phyloP scores from a whole-genome alignment of 2,113 vertebrate genomes.

The Hypocryptadius cinnamomeus region DNA sequence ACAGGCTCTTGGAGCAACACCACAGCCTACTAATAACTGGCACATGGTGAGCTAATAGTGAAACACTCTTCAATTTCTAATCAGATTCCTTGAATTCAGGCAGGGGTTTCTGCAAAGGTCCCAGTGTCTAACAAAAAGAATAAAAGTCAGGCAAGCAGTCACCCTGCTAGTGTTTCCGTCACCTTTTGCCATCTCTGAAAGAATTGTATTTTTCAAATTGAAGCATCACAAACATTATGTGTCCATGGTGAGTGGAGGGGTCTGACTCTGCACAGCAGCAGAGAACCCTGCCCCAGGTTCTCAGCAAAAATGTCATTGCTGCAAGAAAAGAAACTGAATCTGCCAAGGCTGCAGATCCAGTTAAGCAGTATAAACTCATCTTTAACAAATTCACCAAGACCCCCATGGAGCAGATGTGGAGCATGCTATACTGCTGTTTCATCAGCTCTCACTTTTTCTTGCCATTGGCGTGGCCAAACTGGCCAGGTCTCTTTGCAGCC shows the following conservation, averaged over 20 bases:
- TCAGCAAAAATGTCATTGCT: not conserved
- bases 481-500: not conserved
- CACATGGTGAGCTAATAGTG: not conserved
- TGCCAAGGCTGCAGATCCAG: not conserved
- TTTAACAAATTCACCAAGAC: not conserved
- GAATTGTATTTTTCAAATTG: not conserved
- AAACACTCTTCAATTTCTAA: not conserved
- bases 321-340: not conserved
- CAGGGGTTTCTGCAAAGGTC: not conserved
- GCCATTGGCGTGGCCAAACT: not conserved
- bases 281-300: not conserved
- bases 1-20: not conserved
- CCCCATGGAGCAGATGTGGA: not conserved
- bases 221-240: not conserved
- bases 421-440: not conserved
- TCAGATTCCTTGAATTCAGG: not conserved
- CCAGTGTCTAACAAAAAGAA: not conserved
- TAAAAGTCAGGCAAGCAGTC: not conserved
- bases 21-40: not conserved
- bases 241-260: not conserved
- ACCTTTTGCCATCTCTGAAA: not conserved
- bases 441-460: not conserved
- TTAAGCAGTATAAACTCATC: not conserved
- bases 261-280: not conserved
- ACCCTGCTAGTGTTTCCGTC: not conserved